phyloP scores from a whole-genome alignment of 2,888 invertebrate genomes.

The Chalcis sispes region DNA sequence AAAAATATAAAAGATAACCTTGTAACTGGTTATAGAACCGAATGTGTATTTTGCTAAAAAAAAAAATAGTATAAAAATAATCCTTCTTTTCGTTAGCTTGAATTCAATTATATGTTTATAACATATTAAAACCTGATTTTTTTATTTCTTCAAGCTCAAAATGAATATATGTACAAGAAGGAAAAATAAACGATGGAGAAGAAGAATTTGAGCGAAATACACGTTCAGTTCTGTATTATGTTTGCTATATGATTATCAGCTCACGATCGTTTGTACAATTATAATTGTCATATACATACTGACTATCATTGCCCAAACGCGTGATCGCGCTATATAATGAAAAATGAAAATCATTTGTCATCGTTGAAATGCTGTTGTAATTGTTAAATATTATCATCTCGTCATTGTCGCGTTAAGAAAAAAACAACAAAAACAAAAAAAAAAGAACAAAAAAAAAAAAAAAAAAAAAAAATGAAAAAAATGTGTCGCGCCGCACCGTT shows the following conservation, averaged over 20 bases:
- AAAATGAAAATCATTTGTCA: slow-evolving; percentile 42
- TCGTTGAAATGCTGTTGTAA: slow-evolving; percentile 59
- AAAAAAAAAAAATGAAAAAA: slow-evolving; percentile 30
- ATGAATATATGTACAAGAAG: neutral
- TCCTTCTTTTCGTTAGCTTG: no score
- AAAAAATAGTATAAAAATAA: neutral
- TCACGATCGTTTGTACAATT: slow-evolving; percentile 46
- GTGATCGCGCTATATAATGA: slow-evolving; percentile 36
- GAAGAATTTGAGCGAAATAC: slow-evolving; percentile 18
- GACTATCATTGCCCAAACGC: slow-evolving; percentile 43
- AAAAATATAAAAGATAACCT: no score
- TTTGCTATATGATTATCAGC: slow-evolving; percentile 28
- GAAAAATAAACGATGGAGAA: neutral
- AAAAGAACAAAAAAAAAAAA: no score
- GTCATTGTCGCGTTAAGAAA: slow-evolving; percentile 63
- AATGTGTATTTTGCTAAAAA: slow-evolving; percentile 33
- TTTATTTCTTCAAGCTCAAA: neutral
- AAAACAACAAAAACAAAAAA: no score
- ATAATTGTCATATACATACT: slow-evolving; percentile 41
- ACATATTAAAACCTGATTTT: no score
- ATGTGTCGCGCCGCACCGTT: slow-evolving; percentile 46
- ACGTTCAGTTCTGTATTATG: slow-evolving; percentile 23
- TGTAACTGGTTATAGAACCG: slow-evolving; percentile 32
- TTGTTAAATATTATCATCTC: slow-evolving; percentile 61
- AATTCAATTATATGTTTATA: no score